phyloP scores from a whole-genome alignment of 92 coral and sea anemone species.

The Bergia puertoricense region DNA sequence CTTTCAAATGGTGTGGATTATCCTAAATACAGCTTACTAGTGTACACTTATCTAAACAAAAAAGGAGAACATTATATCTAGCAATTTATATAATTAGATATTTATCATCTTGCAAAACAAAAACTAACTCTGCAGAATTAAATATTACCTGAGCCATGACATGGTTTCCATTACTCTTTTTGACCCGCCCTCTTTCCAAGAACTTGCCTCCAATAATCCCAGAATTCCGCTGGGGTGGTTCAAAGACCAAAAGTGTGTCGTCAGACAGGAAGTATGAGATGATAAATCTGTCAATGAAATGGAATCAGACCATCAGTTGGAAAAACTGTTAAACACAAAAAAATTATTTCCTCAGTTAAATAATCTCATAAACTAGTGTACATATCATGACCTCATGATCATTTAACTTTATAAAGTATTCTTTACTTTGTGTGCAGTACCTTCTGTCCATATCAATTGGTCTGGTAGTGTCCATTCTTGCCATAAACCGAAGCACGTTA shows the following conservation, averaged over 20 bases:
- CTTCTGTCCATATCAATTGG: conserved; percentile 96
- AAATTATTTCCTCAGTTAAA: no score
- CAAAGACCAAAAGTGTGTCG: conserved; percentile 93
- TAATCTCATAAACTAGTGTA: neutral
- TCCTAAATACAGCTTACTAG: no score
- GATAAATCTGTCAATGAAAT: conserved; percentile 61
- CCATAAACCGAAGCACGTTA: conserved; percentile 96
- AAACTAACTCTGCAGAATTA: neutral
- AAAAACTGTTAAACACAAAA: no score
- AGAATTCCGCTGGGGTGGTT: conserved; percentile 97
- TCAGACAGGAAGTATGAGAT: conserved; percentile 96
- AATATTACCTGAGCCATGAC: conserved; percentile 77
- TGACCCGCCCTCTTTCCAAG: conserved; percentile 88
- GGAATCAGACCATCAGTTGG: neutral
- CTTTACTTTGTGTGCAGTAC: conserved; percentile 9
- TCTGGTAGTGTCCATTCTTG: conserved; percentile 87
- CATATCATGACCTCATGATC: neutral
- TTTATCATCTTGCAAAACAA: no score
- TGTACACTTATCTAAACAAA: no score
- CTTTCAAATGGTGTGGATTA: no score
- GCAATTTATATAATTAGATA: no score
- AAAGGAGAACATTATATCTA: no score
- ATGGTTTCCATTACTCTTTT: conserved; percentile 71
- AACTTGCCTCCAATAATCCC: conserved; percentile 98
- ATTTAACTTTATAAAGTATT: neutral